Evolutionary conservation across 2,888 invertebrate genomes (phyloP).

Genomic region (Synergus japonicus): DNA sequence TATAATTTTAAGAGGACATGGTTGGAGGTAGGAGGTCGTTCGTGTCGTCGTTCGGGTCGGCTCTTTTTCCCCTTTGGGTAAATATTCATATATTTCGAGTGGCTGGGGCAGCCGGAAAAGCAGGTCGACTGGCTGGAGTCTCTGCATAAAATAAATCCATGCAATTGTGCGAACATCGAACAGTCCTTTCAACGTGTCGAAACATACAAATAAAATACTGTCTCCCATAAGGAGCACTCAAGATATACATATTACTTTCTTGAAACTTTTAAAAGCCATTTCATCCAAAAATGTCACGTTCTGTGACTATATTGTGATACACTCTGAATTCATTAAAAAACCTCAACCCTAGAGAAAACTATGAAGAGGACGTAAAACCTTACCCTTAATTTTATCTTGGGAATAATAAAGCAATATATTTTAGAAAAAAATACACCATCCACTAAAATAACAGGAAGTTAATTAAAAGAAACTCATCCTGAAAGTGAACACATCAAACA

Average conservation of each 20-base stretch:
- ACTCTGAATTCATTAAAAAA: no score
- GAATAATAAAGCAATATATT: no score
- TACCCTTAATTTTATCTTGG: no score
- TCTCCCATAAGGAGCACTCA: neutral
- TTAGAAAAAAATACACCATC: no score
- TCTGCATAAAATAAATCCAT: slow-evolving; percentile 39
- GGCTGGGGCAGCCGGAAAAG: slow-evolving; percentile 41
- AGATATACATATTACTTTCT: neutral
- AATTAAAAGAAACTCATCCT: no score
- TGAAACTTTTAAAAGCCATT: neutral
- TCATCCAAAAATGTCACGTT: no score
- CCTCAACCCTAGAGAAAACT: no score
- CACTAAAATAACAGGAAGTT: no score
- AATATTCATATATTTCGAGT: slow-evolving; percentile 49
- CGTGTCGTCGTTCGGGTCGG: slow-evolving; percentile 26
- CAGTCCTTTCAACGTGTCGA: slow-evolving; percentile 13
- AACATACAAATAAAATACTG: neutral
- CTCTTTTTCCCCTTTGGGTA: slow-evolving; percentile 45
- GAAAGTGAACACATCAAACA: no score
- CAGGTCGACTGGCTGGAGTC: slow-evolving; percentile 45
- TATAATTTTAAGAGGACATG: slow-evolving; percentile 22
- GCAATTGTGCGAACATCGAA: slow-evolving; percentile 38
- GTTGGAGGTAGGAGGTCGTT: slow-evolving; percentile 12
- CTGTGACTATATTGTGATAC: no score
- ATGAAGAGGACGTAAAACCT: no score